These are phyloP conservation scores for Lottia gigantea DNA, from an alignment of 2,888 invertebrate genomes.

Conservation along the genomic window DNA sequence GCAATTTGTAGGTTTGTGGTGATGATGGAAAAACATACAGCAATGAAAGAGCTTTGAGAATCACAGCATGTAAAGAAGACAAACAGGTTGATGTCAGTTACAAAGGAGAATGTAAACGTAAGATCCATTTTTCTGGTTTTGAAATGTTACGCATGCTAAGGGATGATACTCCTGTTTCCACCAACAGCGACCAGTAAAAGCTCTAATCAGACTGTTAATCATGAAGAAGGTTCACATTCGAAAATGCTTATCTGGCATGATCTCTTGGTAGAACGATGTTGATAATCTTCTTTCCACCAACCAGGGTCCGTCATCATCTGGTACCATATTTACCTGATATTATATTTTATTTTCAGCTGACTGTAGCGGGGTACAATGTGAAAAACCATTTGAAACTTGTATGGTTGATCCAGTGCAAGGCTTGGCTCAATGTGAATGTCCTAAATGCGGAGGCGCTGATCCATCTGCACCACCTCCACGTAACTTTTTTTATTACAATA, in stretches of 20 bases:
- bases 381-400: slow-evolving; percentile 40
- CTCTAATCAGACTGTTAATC: too few species aligned
- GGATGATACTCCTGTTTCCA: too few species aligned
- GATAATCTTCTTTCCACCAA: too few species aligned
- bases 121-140: not conserved
- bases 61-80: slow-evolving; percentile 31
- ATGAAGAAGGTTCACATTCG: too few species aligned
- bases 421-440: slow-evolving; percentile 36
- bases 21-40: slow-evolving; percentile 44
- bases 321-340: not conserved
- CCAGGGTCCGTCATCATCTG: too few species aligned
- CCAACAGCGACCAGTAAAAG: too few species aligned
- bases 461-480: not conserved
- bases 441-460: not conserved
- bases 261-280: too few species aligned
- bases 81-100: slow-evolving; percentile 41
- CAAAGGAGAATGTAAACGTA: slow-evolving; percentile 46
- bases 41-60: slow-evolving; percentile 41
- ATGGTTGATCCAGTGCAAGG: slow-evolving; percentile 21
- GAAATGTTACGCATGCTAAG: not conserved
- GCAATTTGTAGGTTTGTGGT: slow-evolving; percentile 48
- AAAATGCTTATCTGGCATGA: too few species aligned
- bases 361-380: slow-evolving; percentile 39
- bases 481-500: not conserved
- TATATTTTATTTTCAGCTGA: slow-evolving; percentile 29